These are phyloP conservation scores for Corythornis cristatus DNA, from an alignment of 2,113 vertebrate species.

Conservation along the genomic window DNA sequence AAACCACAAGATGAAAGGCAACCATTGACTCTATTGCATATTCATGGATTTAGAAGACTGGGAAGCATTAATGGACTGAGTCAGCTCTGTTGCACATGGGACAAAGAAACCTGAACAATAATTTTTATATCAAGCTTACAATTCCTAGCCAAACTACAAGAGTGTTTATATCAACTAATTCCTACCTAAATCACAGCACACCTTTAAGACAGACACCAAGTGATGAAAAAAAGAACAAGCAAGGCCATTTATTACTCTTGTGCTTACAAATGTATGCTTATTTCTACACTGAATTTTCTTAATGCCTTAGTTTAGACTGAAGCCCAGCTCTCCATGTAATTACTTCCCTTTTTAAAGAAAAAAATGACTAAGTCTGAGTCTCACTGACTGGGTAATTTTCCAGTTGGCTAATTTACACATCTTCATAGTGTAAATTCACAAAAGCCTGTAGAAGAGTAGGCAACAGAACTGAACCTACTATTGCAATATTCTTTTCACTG, in stretches of 20 bases:
- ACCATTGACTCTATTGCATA: background rate
- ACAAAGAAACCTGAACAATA: background rate
- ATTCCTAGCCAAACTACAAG: background rate
- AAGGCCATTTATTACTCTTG: background rate
- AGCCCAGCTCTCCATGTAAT: background rate
- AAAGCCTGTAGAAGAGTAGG: background rate
- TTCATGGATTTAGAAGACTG: conserved; percentile 3
- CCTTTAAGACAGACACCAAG: background rate
- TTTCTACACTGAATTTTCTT: background rate
- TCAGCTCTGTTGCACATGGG: background rate
- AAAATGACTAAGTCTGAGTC: background rate
- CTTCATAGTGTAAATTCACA: background rate
- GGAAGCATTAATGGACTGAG: background rate
- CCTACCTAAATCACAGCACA: background rate
- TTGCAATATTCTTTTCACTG: background rate
- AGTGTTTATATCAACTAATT: background rate
- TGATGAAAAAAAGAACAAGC: background rate
- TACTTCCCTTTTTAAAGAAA: background rate
- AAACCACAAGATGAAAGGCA: background rate
- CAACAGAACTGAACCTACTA: background rate
- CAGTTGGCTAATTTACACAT: background rate
- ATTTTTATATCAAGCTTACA: background rate
- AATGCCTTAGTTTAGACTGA: background rate
- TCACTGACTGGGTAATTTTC: background rate
- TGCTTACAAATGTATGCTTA: background rate